Evolutionary conservation across 2,797 vertebrate species (phyloP).

Genomic region (Borostomias antarcticus): DNA sequence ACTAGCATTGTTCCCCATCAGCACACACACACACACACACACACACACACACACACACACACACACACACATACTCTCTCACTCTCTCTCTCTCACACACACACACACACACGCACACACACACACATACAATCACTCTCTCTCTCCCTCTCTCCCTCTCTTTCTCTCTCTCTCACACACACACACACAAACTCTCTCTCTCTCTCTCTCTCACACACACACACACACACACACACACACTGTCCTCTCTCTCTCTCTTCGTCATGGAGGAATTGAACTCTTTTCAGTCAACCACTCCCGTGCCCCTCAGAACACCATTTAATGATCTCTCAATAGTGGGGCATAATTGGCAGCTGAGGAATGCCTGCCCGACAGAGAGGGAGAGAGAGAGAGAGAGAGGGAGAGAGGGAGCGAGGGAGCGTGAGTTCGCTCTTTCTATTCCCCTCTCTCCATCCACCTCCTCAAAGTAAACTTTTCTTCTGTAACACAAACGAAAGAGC

Average conservation of each 20-base stretch:
- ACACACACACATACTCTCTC: slow-evolving; percentile 20
- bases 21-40: slow-evolving; percentile 50
- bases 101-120: background rate
- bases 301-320: slow-evolving; percentile 37
- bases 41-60: slow-evolving; percentile 33
- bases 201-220: slow-evolving; percentile 74
- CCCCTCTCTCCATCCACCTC: slow-evolving; percentile 6
- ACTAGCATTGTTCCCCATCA: slow-evolving; percentile 90
- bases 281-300: slow-evolving; percentile 63
- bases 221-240: background rate
- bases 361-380: slow-evolving; percentile 16
- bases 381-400: slow-evolving; percentile 12
- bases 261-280: slow-evolving; percentile 83
- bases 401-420: background rate
- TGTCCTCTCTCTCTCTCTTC: slow-evolving; percentile 1
- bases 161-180: slow-evolving; percentile 6
- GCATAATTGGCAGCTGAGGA: slow-evolving; percentile 39
- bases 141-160: background rate
- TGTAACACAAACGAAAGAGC: slow-evolving; percentile 21
- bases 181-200: background rate
- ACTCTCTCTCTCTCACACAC: background rate
- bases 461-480: slow-evolving; percentile 37
- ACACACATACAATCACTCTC: background rate
- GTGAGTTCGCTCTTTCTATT: background rate
- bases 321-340: slow-evolving; percentile 45